Percentiles rank a stretch among this genome's conserved stretches.
phyloP scores from a whole-genome alignment of 2,888 invertebrate species.

The Drosophila histrio region DNA sequence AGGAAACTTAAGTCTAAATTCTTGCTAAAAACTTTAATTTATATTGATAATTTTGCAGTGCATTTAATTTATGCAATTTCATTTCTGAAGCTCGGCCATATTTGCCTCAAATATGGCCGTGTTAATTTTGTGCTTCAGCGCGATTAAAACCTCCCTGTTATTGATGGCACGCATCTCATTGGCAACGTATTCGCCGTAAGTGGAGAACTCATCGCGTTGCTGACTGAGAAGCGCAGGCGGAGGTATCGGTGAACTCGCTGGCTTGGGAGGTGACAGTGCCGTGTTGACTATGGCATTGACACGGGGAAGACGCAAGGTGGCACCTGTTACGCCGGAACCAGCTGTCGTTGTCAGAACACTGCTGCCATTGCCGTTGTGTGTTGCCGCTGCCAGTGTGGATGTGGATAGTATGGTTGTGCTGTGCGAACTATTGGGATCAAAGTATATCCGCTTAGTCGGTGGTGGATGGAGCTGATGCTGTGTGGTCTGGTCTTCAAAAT shows the following conservation, averaged over 20 bases:
- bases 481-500: conserved; percentile 73
- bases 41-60: conserved; percentile 23
- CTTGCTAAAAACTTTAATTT: conserved; percentile 49
- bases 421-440: conserved; percentile 69
- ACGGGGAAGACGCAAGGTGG: conserved; percentile 63
- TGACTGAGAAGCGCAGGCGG: conserved; percentile 37
- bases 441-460: conserved; percentile 75
- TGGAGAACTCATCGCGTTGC: conserved; percentile 85
- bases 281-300: conserved; percentile 51
- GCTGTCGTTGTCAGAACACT: conserved; percentile 46
- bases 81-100: conserved; percentile 85
- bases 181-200: conserved; percentile 87
- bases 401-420: conserved; percentile 71
- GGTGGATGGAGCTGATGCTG: conserved; percentile 65
- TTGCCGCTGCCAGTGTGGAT: conserved; percentile 52
- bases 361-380: conserved; percentile 50
- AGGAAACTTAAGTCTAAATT: conserved; percentile 56
- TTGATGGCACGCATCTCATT: conserved; percentile 86
- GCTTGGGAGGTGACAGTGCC: conserved; percentile 42
- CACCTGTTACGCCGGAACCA: conserved; percentile 34
- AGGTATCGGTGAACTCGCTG: conserved; percentile 46
- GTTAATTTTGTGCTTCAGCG: conserved; percentile 87
- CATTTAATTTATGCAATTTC: conserved; percentile 18
- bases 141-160: conserved; percentile 86
- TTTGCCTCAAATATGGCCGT: conserved; percentile 87